Conservation (phyloP, 92 coral and sea anemone genomes). For the Scolanthus callimorphus region DNA sequence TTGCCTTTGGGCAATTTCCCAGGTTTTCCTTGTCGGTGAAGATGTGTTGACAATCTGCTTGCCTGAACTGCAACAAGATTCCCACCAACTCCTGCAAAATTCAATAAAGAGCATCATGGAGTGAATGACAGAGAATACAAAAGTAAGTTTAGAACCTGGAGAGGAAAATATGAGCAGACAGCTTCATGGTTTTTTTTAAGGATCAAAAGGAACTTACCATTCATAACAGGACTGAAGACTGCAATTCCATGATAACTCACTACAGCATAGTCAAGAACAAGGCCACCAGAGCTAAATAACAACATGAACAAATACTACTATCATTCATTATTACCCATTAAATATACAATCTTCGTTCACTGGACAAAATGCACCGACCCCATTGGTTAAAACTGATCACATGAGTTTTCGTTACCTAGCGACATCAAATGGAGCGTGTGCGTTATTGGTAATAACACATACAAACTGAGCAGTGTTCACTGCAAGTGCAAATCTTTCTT, state of each 20-base stretch:
- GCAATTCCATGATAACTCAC: slow-evolving; percentile 76
- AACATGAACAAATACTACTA: too few species aligned
- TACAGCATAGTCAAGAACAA: slow-evolving; percentile 81
- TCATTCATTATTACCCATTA: too few species aligned
- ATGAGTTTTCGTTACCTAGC: too few species aligned
- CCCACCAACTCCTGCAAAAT: slow-evolving; percentile 82
- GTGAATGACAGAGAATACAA: neutral
- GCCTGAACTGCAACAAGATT: slow-evolving; percentile 97
- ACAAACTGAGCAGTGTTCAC: too few species aligned
- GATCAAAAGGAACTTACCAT: slow-evolving; percentile 77
- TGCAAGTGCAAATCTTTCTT: too few species aligned
- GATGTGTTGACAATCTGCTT: slow-evolving; percentile 85
- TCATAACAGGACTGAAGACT: slow-evolving; percentile 79
- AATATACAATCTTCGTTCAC: neutral
- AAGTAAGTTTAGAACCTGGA: neutral
- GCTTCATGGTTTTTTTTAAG: too few species aligned
- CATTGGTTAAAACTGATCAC: too few species aligned
- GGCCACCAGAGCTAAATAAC: slow-evolving; percentile 71
- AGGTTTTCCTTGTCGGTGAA: slow-evolving; percentile 81
- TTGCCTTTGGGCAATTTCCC: slow-evolving; percentile 66
- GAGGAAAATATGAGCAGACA: too few species aligned
- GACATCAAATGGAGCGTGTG: too few species aligned
- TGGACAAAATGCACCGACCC: neutral
- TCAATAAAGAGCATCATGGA: neutral
- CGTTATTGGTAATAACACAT: too few species aligned